Conservation (phyloP, 2,797 vertebrate species). For the Urocyon cinereoargenteus region DNA sequence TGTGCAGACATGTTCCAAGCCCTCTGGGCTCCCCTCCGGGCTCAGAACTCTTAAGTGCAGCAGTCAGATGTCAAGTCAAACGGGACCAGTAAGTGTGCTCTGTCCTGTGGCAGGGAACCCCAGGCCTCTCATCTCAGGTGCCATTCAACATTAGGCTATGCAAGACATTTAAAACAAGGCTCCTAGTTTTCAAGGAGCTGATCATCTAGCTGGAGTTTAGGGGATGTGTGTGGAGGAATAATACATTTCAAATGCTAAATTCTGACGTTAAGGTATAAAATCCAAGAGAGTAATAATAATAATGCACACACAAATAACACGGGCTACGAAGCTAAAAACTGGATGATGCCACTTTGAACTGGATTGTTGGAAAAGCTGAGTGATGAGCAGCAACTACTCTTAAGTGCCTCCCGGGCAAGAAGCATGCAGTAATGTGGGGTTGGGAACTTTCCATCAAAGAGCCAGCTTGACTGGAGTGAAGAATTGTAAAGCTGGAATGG, state of each 20-base stretch:
- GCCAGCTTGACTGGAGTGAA: not conserved
- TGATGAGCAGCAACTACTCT: not conserved
- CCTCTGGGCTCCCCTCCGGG: not conserved
- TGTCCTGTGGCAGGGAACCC: rapidly evolving
- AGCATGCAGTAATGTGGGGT: not conserved
- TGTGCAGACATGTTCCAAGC: not conserved
- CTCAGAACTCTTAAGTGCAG: not conserved
- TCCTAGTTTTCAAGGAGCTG: not conserved
- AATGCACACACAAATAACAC: not conserved
- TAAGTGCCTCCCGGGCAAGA: not conserved
- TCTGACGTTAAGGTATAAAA: not conserved
- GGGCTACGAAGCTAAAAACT: not conserved
- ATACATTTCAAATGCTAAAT: not conserved
- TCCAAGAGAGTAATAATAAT: not conserved
- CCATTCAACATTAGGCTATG: not conserved
- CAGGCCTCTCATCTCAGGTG: not conserved
- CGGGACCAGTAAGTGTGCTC: not conserved
- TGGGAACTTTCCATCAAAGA: not conserved
- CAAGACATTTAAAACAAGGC: not conserved
- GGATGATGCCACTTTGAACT: not conserved
- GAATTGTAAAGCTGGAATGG: not conserved
- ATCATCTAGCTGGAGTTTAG: not conserved
- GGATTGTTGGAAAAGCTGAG: not conserved
- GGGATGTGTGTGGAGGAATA: not conserved
- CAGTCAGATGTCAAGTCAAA: not conserved